A percentile compares a stretch with the other conserved stretches of the same genome.
Evolutionary conservation across 2,888 invertebrate genomes (phyloP).

Genomic region (Lycaena phlaeas): DNA sequence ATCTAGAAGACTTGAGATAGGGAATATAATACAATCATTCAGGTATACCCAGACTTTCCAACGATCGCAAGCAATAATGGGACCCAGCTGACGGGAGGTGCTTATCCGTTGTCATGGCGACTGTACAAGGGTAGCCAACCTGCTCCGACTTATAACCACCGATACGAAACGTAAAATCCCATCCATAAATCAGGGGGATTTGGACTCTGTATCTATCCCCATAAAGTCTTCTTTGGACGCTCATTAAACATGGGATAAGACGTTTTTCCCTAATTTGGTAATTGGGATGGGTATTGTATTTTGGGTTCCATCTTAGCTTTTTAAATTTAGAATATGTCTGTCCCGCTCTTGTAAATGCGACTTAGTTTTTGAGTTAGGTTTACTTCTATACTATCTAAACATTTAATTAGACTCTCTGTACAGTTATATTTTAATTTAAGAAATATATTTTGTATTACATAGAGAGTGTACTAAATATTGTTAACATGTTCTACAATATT

Average conservation of each 20-base stretch:
- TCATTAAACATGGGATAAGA: constrained; percentile 41
- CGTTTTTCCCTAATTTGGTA: constrained; percentile 24
- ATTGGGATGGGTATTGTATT: constrained; percentile 52
- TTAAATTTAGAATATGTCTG: constrained; percentile 61
- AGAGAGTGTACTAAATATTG: too few relatives aligned
- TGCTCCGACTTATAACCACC: constrained; percentile 46
- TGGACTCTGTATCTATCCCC: constrained; percentile 45
- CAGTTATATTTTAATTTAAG: too few relatives aligned
- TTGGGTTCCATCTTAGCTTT: constrained; percentile 72
- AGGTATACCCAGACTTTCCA: constrained; percentile 48
- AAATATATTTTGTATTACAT: too few relatives aligned
- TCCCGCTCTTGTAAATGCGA: constrained; percentile 37
- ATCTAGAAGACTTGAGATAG: constrained; percentile 32
- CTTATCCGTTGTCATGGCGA: constrained; percentile 63
- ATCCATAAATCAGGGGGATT: constrained; percentile 38
- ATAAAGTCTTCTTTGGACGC: constrained; percentile 46
- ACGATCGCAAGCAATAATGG: constrained; percentile 59
- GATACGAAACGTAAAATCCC: constrained; percentile 43
- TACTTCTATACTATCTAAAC: constrained; percentile 14
- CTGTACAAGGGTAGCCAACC: constrained; percentile 68
- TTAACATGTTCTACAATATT: too few relatives aligned
- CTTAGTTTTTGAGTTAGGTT: constrained; percentile 24
- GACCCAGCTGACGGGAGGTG: constrained; percentile 72
- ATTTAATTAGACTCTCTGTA: constrained; percentile 61
- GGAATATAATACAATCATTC: constrained; percentile 32